Evolutionary conservation across 2,113 vertebrate species (phyloP).

Genomic region (Chlamydotis undulata): DNA sequence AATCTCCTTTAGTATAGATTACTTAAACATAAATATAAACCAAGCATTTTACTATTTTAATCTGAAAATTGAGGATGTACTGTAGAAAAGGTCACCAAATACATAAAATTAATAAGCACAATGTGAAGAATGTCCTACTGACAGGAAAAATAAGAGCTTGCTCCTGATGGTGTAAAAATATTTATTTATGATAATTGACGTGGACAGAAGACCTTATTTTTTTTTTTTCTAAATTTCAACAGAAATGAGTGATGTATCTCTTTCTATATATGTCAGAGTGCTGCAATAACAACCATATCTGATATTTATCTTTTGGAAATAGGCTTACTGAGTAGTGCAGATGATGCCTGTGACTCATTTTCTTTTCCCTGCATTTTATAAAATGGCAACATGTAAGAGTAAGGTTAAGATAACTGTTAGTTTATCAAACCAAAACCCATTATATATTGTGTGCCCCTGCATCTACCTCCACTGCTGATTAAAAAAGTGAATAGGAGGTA

Average conservation of each 20-base stretch:
- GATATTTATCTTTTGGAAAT: neutral
- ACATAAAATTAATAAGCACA: neutral
- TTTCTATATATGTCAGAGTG: neutral
- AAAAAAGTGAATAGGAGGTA: neutral
- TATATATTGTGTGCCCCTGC: neutral
- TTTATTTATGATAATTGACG: slow-evolving; percentile 19
- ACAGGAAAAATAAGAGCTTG: neutral
- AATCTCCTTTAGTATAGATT: neutral
- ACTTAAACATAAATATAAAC: neutral
- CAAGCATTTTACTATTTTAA: neutral
- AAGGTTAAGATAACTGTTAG: neutral
- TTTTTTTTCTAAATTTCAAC: neutral
- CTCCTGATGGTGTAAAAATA: neutral
- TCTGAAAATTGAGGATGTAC: neutral
- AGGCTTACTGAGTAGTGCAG: neutral
- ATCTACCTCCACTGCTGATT: neutral
- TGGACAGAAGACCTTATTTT: neutral
- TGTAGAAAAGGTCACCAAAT: neutral
- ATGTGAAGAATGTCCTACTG: neutral
- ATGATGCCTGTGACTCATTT: neutral
- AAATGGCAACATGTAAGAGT: neutral
- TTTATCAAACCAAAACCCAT: neutral
- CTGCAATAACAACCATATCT: neutral
- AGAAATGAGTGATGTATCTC: neutral
- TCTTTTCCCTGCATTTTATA: neutral